Base-by-base conservation (phyloP, 2,888 invertebrate species). In the Fragum fragum region DNA sequence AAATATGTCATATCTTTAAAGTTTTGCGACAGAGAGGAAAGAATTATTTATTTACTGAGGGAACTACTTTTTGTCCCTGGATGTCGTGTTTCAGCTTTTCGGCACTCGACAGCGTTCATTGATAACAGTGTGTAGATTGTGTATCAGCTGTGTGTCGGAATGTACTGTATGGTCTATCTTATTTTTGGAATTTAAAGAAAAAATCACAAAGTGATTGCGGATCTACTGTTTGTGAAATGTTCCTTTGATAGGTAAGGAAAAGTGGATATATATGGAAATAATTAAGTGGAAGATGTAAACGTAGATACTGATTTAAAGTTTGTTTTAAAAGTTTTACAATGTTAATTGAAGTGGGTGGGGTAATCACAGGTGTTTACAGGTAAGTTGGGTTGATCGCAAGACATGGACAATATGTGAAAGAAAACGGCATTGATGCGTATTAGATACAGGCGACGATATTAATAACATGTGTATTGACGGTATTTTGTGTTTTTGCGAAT, bases 361-460 rank as follows among this genome's bases (percentile, higher is more conserved):
- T 66, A 66, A 66, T 66, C 42, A 66, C 66, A 66, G 66, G 66
- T 36, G 66, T n/a, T 14, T 36, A 39, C 66, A 66, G 66, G 42
- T 39, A 61, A 61, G 61, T 61, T 61, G 16, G 26, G 26, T 36
- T 23, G 57, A 47, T 47, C 47, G 47, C 47, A 14, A 47, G 47
- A 47, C 47, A 47, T 1, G 47, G 47, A n/a, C n/a, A 18, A 14
- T 47, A 47, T 9, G 14, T 16, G 47, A 47, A 5, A 47, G 47
- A 47, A 9, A 47, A 47, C n/a, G 16, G 5, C 16, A n/a, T 47
- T 14, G 3, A 47, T 47, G n/a, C 47, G 47, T n/a, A 16, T 14
- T 47, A 47, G 14, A 47, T 47, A 16, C 47, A 47, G 16, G 47
- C 14, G 14, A 18, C n/a, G 47, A 47, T n/a, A 5, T 9, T 47